Conservation (phyloP, 2,113 vertebrate species). For the Limanda limanda region DNA sequence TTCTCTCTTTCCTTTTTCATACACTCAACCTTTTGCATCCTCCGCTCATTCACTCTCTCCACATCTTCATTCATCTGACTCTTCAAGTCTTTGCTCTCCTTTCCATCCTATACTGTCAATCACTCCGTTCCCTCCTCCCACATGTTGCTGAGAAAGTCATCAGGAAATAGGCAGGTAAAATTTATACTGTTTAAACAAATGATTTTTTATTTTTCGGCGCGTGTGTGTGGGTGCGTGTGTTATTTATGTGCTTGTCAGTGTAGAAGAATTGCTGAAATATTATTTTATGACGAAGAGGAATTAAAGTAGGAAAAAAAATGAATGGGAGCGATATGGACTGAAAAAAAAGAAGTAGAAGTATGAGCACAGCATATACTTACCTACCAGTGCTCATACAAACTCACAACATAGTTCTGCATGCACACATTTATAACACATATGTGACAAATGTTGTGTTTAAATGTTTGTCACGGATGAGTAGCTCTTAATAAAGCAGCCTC, state of each 20-base stretch:
- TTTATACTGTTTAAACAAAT: conserved; percentile 40
- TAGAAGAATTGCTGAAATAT: conserved; percentile 48
- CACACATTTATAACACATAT: background rate
- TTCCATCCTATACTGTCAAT: conserved; percentile 28
- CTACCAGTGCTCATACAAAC: background rate
- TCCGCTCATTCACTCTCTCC: conserved; percentile 9
- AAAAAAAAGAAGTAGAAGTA: background rate
- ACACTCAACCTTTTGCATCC: conserved; percentile 31
- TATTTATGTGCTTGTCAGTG: conserved; percentile 19
- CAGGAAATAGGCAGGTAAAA: conserved; percentile 50
- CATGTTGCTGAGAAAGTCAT: conserved; percentile 72
- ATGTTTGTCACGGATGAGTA: conserved; percentile 25
- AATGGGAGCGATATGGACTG: conserved; percentile 43
- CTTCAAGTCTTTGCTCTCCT: conserved; percentile 11
- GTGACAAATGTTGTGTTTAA: too few species aligned
- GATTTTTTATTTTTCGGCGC: conserved; percentile 36
- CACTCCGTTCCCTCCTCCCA: conserved; percentile 15
- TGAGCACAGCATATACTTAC: background rate
- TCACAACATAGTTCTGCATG: conserved; percentile 1
- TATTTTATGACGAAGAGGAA: conserved; percentile 41
- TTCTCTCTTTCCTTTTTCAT: conserved; percentile 40
- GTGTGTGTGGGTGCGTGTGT: conserved; percentile 7
- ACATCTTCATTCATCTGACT: conserved; percentile 48
- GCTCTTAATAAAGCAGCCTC: conserved; percentile 15
- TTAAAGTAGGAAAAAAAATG: conserved; percentile 35